A percentile compares a stretch with the other conserved stretches of the same genome.
Conservation (phyloP, 2,113 vertebrate species). For the Phrynosoma platyrhinos region DNA sequence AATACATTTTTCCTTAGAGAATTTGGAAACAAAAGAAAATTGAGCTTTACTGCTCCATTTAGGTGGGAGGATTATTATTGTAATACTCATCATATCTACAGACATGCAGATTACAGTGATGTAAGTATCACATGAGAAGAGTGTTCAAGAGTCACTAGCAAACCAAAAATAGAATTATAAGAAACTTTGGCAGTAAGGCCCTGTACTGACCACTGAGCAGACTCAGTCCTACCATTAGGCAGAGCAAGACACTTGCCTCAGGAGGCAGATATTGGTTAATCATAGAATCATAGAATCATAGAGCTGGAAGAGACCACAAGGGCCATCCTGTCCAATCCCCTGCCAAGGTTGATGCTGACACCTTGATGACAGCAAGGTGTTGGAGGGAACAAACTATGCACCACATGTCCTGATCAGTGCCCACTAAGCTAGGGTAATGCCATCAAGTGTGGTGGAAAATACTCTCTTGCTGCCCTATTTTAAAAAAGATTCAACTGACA, state of each 20-base stretch:
- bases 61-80: neutral
- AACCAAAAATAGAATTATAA: neutral
- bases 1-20: neutral
- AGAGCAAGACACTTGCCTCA: too few relatives aligned
- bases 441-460: too few relatives aligned
- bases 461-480: too few relatives aligned
- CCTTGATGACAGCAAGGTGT: too few relatives aligned
- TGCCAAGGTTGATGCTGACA: too few relatives aligned
- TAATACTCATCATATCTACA: neutral
- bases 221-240: neutral
- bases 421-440: too few relatives aligned
- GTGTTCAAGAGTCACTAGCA: neutral
- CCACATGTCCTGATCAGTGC: too few relatives aligned
- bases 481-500: too few relatives aligned
- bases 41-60: neutral
- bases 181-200: neutral
- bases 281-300: too few relatives aligned
- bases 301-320: too few relatives aligned
- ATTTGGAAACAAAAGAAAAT: neutral
- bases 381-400: too few relatives aligned
- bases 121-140: conserved; percentile 3
- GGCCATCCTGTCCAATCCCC: too few relatives aligned
- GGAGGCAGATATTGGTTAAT: neutral
- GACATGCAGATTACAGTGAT: neutral
- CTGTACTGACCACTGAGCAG: neutral